Percentiles rank a stretch among this genome's conserved stretches.
phyloP scores from a whole-genome alignment of 2,888 invertebrate genomes.

The Agrotis puta region DNA sequence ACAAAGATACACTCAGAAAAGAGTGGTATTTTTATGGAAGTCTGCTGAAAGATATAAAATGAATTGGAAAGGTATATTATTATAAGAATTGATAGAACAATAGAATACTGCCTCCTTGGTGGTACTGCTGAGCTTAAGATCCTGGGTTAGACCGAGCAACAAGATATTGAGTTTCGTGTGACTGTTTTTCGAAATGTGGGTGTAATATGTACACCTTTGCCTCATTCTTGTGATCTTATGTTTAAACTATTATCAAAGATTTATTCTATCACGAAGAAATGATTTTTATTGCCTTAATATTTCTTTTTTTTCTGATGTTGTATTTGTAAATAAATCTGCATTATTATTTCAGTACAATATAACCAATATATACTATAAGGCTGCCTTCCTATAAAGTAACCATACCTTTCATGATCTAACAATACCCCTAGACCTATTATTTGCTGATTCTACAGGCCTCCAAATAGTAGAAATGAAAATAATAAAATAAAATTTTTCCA shows the following conservation, averaged over 20 bases:
- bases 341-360: background rate
- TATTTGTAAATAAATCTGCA: conserved; percentile 22
- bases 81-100: background rate
- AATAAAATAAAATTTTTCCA: too few relatives aligned
- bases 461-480: background rate
- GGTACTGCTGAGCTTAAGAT: too few relatives aligned
- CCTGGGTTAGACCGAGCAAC: too few relatives aligned
- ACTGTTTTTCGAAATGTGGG: too few relatives aligned
- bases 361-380: too few relatives aligned
- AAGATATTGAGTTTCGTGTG: too few relatives aligned
- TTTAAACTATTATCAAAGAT: background rate
- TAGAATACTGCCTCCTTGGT: too few relatives aligned
- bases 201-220: too few relatives aligned
- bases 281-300: background rate
- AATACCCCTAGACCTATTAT: background rate
- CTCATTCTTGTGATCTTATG: background rate
- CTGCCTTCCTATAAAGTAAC: background rate
- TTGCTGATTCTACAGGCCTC: background rate
- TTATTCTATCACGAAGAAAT: background rate
- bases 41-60: background rate
- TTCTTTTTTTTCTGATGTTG: background rate
- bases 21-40: too few relatives aligned
- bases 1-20: too few relatives aligned
- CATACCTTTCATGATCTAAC: background rate
- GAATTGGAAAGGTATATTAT: conserved; percentile 1